These are phyloP conservation scores for Boulengeromyrus knoepffleri DNA, from an alignment of 2,113 vertebrate species.

Conservation along the genomic window DNA sequence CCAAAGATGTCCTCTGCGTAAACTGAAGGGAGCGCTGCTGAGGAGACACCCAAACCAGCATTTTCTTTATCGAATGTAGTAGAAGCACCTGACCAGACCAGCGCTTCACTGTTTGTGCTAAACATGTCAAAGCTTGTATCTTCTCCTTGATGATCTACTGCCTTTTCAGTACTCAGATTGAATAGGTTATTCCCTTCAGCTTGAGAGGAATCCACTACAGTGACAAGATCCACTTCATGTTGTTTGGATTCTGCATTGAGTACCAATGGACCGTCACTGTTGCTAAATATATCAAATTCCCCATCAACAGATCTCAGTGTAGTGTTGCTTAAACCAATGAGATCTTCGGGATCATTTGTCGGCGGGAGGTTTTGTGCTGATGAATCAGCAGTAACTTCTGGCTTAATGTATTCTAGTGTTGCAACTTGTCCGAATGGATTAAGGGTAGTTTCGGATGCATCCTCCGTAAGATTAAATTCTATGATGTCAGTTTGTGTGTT, in stretches of 20 bases:
- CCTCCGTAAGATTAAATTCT: not conserved
- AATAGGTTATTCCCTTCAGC: conserved; percentile 20
- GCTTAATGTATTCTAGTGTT: conserved; percentile 13
- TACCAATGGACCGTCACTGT: conserved; percentile 7
- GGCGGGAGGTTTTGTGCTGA: not conserved
- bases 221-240: conserved; percentile 13
- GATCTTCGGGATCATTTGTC: conserved; percentile 10
- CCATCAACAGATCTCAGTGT: not conserved
- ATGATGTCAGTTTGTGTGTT: not conserved
- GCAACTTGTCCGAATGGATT: conserved; percentile 16
- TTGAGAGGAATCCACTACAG: conserved; percentile 3
- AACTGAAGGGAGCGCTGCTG: conserved; percentile 6
- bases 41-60: conserved; percentile 5
- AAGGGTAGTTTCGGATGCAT: not conserved
- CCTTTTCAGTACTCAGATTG: not conserved
- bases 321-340: conserved; percentile 22
- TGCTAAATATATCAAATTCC: conserved; percentile 1
- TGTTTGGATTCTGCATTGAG: conserved; percentile 7
- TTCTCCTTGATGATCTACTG: conserved; percentile 11
- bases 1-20: conserved; percentile 44
- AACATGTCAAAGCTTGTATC: conserved; percentile 49
- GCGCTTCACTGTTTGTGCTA: conserved; percentile 25
- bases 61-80: conserved; percentile 10
- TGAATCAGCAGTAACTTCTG: not conserved
- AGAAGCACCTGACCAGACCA: conserved; percentile 17